These are phyloP conservation scores for Bombycilla garrulus DNA, from an alignment of 2,113 vertebrate genomes.

Conservation along the genomic window DNA sequence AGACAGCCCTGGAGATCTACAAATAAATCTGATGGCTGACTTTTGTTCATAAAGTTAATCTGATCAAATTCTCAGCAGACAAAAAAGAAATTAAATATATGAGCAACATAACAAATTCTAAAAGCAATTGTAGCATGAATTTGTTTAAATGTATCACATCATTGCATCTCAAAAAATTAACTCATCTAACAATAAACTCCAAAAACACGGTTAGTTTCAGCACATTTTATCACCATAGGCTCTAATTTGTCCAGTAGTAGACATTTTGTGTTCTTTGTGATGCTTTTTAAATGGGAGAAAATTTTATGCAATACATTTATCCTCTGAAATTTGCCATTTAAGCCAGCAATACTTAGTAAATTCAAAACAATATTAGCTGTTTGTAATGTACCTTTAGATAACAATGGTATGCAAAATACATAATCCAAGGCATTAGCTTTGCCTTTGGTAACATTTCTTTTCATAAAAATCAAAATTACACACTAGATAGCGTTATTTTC, in stretches of 20 bases:
- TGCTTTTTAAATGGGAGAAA: background rate
- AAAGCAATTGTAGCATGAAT: background rate
- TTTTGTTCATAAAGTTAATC: slow-evolving; percentile 10
- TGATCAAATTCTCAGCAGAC: background rate
- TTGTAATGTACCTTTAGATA: background rate
- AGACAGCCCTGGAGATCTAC: background rate
- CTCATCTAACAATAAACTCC: background rate
- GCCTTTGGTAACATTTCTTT: background rate
- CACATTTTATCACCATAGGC: background rate
- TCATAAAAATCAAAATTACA: background rate
- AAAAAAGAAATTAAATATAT: background rate
- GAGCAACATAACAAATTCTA: background rate
- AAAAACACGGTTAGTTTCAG: background rate
- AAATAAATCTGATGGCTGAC: background rate
- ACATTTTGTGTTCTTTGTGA: background rate
- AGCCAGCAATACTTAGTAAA: background rate
- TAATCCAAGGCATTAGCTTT: background rate
- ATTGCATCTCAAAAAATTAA: slow-evolving; percentile 3
- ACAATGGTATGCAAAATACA: background rate
- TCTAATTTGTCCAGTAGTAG: background rate
- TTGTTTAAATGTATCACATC: background rate
- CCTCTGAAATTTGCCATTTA: background rate
- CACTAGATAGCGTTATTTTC: background rate
- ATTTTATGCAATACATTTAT: background rate
- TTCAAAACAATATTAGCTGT: background rate